These are phyloP conservation scores for Charanyca ferruginea DNA, from an alignment of 2,888 invertebrate genomes.

Conservation along the genomic window DNA sequence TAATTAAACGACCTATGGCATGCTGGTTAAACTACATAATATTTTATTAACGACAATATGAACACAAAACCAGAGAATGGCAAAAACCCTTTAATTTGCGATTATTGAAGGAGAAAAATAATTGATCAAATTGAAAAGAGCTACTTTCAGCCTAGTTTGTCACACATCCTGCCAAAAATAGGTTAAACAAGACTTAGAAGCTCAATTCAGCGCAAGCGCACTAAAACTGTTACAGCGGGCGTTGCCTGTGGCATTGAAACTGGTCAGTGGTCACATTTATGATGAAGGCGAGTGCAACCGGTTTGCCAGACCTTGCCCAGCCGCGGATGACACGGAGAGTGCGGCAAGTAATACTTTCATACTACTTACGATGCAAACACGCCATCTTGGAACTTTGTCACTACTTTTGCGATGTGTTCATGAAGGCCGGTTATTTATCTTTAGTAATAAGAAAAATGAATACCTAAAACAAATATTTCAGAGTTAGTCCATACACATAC, in stretches of 20 bases:
- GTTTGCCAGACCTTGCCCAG: constrained; percentile 56
- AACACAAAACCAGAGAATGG: no score
- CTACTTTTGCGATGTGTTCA: not conserved
- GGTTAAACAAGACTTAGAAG: not conserved
- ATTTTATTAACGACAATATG: no score
- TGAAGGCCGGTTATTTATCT: not conserved
- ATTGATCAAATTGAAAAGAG: no score
- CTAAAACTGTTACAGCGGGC: constrained; percentile 35
- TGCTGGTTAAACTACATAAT: no score
- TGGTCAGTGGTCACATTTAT: constrained; percentile 49
- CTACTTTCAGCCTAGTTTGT: no score
- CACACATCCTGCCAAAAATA: not conserved
- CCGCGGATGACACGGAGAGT: constrained; percentile 58
- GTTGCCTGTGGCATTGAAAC: constrained; percentile 56
- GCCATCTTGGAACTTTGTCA: constrained; percentile 33
- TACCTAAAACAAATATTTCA: not conserved
- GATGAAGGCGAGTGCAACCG: constrained; percentile 40
- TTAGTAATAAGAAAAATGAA: not conserved
- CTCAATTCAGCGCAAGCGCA: not conserved
- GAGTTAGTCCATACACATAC: no score
- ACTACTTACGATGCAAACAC: constrained; percentile 25
- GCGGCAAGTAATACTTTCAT: constrained; percentile 49
- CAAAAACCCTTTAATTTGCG: no score
- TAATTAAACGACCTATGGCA: no score
- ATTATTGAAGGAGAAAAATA: no score